Conservation (phyloP, 2,113 vertebrate genomes). For the Charadrius vociferus region DNA sequence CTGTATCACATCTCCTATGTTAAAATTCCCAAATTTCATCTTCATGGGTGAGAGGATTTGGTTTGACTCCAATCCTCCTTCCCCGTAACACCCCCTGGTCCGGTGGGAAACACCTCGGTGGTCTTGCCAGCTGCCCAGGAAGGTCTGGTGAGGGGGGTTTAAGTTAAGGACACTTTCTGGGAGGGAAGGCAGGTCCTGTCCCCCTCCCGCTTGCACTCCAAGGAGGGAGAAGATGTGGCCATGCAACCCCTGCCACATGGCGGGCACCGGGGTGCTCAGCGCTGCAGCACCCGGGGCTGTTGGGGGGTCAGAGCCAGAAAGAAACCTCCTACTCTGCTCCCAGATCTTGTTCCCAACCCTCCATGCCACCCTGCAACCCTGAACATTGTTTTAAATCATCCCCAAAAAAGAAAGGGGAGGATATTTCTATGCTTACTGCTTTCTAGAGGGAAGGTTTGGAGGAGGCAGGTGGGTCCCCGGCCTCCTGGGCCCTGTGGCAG, state of each 20-base stretch:
- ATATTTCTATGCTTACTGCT: background rate
- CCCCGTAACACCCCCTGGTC: background rate
- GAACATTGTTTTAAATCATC: background rate
- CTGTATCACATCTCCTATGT: background rate
- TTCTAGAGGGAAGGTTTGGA: background rate
- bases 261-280: background rate
- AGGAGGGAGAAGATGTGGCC: background rate
- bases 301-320: background rate
- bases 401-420: background rate
- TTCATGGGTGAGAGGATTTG: background rate
- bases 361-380: background rate
- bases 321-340: background rate
- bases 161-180: background rate
- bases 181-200: background rate
- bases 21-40: background rate
- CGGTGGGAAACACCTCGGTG: background rate
- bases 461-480: fast-evolving
- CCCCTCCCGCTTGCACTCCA: background rate
- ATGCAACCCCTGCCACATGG: background rate
- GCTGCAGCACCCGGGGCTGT: background rate
- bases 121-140: background rate
- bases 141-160: background rate
- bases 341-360: background rate
- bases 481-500: background rate
- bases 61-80: background rate